Conservation (phyloP, 1,140 invertebrate species). For the Tetramorium simillimum region DNA sequence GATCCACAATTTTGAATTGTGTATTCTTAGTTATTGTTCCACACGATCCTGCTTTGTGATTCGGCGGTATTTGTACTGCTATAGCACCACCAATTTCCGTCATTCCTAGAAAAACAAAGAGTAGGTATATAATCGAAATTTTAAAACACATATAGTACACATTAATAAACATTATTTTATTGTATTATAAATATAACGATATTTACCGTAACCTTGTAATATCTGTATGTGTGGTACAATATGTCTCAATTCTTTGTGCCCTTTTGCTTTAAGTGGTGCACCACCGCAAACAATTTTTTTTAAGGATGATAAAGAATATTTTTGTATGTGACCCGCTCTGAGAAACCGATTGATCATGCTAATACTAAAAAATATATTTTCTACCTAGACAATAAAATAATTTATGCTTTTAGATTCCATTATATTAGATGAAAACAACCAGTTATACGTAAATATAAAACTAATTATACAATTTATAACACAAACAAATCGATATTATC, state of each 20-base stretch:
- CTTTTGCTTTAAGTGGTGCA: slow-evolving; percentile 73
- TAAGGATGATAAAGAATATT: slow-evolving; percentile 62
- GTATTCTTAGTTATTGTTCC: slow-evolving; percentile 70
- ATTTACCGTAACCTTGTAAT: slow-evolving; percentile 73
- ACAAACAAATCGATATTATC: neutral
- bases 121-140: neutral
- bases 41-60: slow-evolving; percentile 72
- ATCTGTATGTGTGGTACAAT: slow-evolving; percentile 62
- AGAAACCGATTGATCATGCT: slow-evolving; percentile 69
- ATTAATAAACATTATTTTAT: neutral
- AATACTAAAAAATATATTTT: slow-evolving; percentile 64
- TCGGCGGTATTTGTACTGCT: neutral
- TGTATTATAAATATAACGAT: slow-evolving; percentile 55
- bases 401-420: neutral
- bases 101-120: slow-evolving; percentile 63
- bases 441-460: neutral
- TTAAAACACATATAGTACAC: neutral
- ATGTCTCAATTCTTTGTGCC: slow-evolving; percentile 47
- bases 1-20: slow-evolving; percentile 80
- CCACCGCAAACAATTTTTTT: slow-evolving; percentile 70
- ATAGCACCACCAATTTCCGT: slow-evolving; percentile 72
- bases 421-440: neutral
- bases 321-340: slow-evolving; percentile 34
- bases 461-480: neutral
- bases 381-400: slow-evolving; percentile 51